Base-by-base conservation (phyloP, 2,888 invertebrate species). In the Dryobotodes eremita region DNA sequence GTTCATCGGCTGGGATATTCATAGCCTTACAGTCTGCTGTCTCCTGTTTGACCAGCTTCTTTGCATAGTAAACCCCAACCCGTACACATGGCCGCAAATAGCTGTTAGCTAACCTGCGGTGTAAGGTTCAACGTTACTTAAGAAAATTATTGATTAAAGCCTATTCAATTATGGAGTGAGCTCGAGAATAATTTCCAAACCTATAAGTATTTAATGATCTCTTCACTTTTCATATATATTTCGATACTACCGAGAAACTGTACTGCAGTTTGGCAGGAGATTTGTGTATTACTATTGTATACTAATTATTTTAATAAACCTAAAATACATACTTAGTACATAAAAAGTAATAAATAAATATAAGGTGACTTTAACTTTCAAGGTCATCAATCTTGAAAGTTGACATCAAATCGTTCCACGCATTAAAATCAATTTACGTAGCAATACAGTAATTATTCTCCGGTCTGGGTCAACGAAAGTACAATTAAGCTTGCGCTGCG, bases 391-490 rank as follows among this genome's bases (percentile, higher is more conserved):
- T 17, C 2, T 62, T 23, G n/a, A 75, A 71, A 84, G 71, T 66
- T 15, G 15, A 15, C 11, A 82, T 69, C 0, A 74, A 88, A 55
- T 64, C 36, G 55, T 76, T 72, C 26, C 66, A 77, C 53, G 31
- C 46, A 66, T 46, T 59, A 50, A 20, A 73, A 64, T 15, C 50
- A 61, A 79, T 82, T 80, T 64, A 50, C 76, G 77, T 42, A 71
- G 48, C 65, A 80, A 82, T 82, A 77, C 69, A 75, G 66, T 15
- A 57, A 83, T 85, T 83, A 86, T 79, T 81, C 64, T 61, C 66
- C 77, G 61, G 70, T 81, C 79, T 83, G 75, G 88, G 83, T 88
- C 88, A 87, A 86, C 78, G 89, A 90, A 88, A 90, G 89, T 85
- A 55, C 48, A 84, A 88, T 89, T 86, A 85, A 50, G 68, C 71